A percentile compares a stretch with the other conserved stretches of the same genome.
Evolutionary conservation across 2,888 invertebrate genomes (phyloP).

Genomic region (Patella ulyssiponensis): DNA sequence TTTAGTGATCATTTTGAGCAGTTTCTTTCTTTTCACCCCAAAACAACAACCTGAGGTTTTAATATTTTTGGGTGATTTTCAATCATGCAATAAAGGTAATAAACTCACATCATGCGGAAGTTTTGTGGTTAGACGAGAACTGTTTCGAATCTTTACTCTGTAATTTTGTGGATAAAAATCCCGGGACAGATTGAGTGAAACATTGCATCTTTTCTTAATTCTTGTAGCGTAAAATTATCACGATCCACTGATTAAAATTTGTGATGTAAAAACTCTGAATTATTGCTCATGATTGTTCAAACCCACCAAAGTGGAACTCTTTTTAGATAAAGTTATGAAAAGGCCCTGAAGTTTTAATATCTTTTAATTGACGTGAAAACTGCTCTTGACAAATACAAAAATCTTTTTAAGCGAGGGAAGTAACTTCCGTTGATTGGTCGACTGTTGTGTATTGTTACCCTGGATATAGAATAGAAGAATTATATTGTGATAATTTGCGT

Average conservation of each 20-base stretch:
- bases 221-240: constrained; percentile 2
- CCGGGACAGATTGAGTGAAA: neutral
- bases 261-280: constrained; percentile 10
- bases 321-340: constrained; percentile 9
- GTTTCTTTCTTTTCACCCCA: too few species aligned
- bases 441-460: neutral
- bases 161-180: neutral
- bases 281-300: neutral
- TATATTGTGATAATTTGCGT: neutral
- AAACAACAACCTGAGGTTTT: too few species aligned
- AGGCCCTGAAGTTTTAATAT: constrained; percentile 5
- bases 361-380: constrained; percentile 9
- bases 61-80: too few species aligned
- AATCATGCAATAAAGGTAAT: neutral
- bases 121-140: neutral
- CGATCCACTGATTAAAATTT: constrained; percentile 7
- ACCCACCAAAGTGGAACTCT: constrained; percentile 5
- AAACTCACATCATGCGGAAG: neutral
- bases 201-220: constrained; percentile 1
- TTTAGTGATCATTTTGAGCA: too few species aligned
- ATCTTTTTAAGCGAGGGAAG: neutral
- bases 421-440: neutral
- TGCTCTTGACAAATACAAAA: neutral
- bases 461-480: neutral
- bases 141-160: neutral